Evolutionary conservation across 2,888 invertebrate genomes (phyloP).

Genomic region (Melanargia galathea): DNA sequence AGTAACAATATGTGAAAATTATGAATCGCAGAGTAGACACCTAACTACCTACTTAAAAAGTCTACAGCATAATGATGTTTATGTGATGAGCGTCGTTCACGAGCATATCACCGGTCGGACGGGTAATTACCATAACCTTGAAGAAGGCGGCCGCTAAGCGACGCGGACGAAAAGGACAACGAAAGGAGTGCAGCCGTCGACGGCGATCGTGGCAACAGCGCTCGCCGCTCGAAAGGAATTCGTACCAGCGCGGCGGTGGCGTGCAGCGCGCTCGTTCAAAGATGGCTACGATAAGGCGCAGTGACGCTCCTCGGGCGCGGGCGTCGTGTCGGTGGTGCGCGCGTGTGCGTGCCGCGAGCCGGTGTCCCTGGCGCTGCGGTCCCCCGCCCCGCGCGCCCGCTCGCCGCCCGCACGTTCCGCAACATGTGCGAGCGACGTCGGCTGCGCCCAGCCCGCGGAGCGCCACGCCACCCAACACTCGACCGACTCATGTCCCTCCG

Average conservation of each 20-base stretch:
- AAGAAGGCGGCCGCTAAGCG: constrained; percentile 54
- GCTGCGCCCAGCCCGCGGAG: constrained; percentile 50
- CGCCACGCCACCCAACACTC: constrained; percentile 54
- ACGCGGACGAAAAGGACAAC: constrained; percentile 54
- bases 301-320: constrained; percentile 77
- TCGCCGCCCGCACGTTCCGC: constrained; percentile 68
- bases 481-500: constrained; percentile 57
- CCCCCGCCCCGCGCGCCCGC: constrained; percentile 45
- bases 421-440: constrained; percentile 69
- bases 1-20: constrained; percentile 7
- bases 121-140: constrained; percentile 76
- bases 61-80: constrained; percentile 26
- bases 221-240: constrained; percentile 66
- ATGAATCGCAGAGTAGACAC: constrained; percentile 1
- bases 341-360: constrained; percentile 69
- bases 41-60: constrained; percentile 7
- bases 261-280: constrained; percentile 78
- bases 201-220: constrained; percentile 57
- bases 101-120: constrained; percentile 65
- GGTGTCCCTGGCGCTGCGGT: constrained; percentile 68
- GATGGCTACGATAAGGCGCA: constrained; percentile 80
- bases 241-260: constrained; percentile 71
- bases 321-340: constrained; percentile 67
- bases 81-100: constrained; percentile 56
- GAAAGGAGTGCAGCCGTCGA: constrained; percentile 71